Evolutionary conservation across 2,888 invertebrate species (phyloP).

Genomic region (Amiota communis): DNA sequence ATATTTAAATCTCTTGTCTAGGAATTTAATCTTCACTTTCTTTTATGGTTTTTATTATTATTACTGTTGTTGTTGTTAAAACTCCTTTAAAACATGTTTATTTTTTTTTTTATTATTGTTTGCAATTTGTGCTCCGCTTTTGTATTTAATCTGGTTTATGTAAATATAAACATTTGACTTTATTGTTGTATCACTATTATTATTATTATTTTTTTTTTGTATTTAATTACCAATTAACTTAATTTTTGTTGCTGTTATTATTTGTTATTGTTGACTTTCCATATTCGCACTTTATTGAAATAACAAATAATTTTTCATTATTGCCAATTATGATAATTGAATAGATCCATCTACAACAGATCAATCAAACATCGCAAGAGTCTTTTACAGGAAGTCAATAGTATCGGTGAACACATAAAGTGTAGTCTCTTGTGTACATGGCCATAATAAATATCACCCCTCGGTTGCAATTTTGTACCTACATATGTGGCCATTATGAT

Average conservation of each 20-base stretch:
- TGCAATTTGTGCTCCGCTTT: conserved; percentile 17
- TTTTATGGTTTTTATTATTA: conserved; percentile 20
- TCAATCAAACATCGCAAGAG: too few species aligned
- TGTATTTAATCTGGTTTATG: conserved; percentile 26
- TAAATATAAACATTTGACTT: conserved; percentile 5
- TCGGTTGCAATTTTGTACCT: too few species aligned
- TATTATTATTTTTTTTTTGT: conserved; percentile 15
- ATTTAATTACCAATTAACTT: conserved; percentile 18
- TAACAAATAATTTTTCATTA: too few species aligned
- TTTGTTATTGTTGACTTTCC: conserved; percentile 25
- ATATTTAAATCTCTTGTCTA: not conserved
- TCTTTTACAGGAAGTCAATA: too few species aligned
- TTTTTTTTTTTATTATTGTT: not conserved
- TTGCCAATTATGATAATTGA: too few species aligned
- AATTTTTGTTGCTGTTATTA: conserved; percentile 6
- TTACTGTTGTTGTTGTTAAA: conserved; percentile 20
- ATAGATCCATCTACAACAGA: too few species aligned
- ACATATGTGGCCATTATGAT: too few species aligned
- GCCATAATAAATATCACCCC: too few species aligned
- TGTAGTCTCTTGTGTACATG: too few species aligned
- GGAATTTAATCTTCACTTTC: conserved; percentile 22
- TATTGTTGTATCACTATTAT: not conserved
- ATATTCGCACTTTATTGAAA: not conserved
- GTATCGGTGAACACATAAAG: too few species aligned
- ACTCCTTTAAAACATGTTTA: not conserved